Evolutionary conservation across 2,888 invertebrate species (phyloP).

Genomic region (Nebria salina): DNA sequence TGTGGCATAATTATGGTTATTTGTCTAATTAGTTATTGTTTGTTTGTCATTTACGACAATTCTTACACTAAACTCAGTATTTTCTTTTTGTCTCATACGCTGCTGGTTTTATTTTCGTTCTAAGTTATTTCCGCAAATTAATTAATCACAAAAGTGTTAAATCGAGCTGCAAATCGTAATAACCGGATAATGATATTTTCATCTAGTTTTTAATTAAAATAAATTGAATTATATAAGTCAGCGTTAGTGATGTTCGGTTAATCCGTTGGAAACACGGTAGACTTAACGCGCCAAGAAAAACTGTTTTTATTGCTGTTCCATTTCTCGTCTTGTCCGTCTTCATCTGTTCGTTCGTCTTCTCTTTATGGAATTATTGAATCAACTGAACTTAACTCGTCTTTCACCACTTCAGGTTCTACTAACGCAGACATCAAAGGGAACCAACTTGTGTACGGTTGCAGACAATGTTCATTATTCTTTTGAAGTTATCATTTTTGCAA

Average conservation of each 20-base stretch:
- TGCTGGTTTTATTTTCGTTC: too few species aligned
- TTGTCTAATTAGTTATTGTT: not conserved
- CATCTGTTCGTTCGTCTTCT: conserved; percentile 13
- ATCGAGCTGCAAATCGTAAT: not conserved
- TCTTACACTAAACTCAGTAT: not conserved
- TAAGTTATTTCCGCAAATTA: not conserved
- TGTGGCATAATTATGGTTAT: not conserved
- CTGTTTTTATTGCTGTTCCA: conserved; percentile 23
- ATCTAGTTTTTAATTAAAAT: conserved; percentile 16
- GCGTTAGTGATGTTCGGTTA: not conserved
- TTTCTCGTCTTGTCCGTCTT: conserved; percentile 10
- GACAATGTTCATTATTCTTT: conserved; percentile 42
- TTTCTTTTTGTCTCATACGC: too few species aligned
- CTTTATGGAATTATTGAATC: conserved; percentile 43
- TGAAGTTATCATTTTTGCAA: conserved; percentile 39
- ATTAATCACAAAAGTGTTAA: not conserved
- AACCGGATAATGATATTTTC: not conserved
- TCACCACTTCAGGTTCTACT: not conserved
- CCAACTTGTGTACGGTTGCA: conserved; percentile 9
- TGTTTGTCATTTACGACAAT: not conserved
- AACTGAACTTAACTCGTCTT: conserved; percentile 25
- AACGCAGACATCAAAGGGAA: conserved; percentile 30
- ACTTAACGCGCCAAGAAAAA: conserved; percentile 9
- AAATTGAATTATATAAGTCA: conserved; percentile 17
- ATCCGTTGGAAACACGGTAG: not conserved